Conservation (phyloP, 2,113 vertebrate species). For the Sinocyclocheilus maitianheensis region DNA sequence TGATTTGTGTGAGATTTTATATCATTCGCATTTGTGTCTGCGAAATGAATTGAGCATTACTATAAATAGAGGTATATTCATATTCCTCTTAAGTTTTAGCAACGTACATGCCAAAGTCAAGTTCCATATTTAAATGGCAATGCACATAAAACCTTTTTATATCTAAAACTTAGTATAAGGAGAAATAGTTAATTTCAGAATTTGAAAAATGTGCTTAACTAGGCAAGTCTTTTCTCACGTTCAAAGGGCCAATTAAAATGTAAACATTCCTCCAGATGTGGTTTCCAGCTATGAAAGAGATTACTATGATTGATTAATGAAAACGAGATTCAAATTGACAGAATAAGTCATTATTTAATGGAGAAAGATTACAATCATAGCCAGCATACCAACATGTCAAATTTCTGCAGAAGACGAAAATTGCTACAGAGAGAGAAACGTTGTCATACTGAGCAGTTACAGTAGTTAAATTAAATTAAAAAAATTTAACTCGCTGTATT, state of each 20-base stretch:
- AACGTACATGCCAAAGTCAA: background rate
- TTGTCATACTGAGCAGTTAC: background rate
- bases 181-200: background rate
- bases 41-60: background rate
- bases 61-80: no score
- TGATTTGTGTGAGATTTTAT: background rate
- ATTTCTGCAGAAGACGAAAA: constrained; percentile 8
- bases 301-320: background rate
- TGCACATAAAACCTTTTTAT: no score
- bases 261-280: background rate
- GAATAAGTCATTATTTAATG: background rate
- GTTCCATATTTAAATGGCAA: background rate
- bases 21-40: background rate
- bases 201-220: background rate
- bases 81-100: background rate
- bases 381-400: background rate
- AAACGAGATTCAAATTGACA: background rate
- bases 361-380: background rate
- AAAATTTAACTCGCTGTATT: background rate
- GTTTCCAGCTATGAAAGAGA: background rate
- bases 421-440: background rate
- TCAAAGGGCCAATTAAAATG: background rate
- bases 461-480: background rate
- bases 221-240: background rate
- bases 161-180: background rate